phyloP scores from a whole-genome alignment of 2,888 invertebrate species.

The Ectemnius lituratus region DNA sequence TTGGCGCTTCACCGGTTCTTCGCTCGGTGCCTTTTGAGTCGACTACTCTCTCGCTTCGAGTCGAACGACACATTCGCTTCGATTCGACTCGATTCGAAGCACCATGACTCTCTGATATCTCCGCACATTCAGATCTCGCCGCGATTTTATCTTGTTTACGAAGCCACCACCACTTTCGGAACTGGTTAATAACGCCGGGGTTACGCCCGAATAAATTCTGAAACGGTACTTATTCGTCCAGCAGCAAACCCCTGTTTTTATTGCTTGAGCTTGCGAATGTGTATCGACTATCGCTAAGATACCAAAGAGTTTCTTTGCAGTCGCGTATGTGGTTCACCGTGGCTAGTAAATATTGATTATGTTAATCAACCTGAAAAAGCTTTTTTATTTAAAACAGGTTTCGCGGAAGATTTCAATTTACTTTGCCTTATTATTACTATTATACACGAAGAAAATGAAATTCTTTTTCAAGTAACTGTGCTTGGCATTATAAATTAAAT shows the following conservation, averaged over 20 bases:
- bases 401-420: no score
- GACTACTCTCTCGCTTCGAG: not conserved
- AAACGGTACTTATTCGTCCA: conserved; percentile 16
- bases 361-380: no score
- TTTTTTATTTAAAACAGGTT: no score
- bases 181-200: conserved; percentile 39
- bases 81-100: conserved; percentile 16
- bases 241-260: conserved; percentile 13
- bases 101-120: conserved; percentile 16
- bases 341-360: no score
- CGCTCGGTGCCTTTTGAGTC: conserved; percentile 6
- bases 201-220: conserved; percentile 41
- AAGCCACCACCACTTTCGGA: conserved; percentile 27
- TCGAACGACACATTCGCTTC: conserved; percentile 7
- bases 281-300: not conserved
- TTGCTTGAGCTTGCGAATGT: conserved; percentile 25
- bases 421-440: no score
- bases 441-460: no score
- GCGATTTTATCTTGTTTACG: conserved; percentile 48
- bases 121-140: conserved; percentile 15
- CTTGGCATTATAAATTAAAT: no score
- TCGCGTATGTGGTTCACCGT: no score
- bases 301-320: not conserved
- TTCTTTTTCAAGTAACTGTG: no score
- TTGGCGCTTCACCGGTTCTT: conserved; percentile 15